A percentile compares a stretch with the other conserved stretches of the same genome.
Evolutionary conservation across 2,888 invertebrate species (phyloP).

Genomic region (Mongoloraphidia duomilia): DNA sequence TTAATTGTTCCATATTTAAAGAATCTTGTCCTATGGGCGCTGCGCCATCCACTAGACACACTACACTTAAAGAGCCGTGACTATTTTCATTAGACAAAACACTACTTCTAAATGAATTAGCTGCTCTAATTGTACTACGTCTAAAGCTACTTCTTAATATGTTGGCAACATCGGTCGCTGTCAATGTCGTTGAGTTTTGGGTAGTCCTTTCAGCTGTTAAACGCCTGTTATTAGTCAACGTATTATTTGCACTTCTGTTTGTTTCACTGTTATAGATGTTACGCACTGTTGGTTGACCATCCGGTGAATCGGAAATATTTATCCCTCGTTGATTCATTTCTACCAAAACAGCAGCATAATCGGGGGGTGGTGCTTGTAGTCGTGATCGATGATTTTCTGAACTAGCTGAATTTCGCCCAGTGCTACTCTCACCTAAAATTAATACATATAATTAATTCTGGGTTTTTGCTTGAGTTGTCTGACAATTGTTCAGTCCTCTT

Average conservation of each 20-base stretch:
- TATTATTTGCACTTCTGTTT: conserved; percentile 11
- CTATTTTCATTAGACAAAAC: conserved; percentile 30
- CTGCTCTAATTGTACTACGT: conserved; percentile 28
- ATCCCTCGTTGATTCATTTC: conserved; percentile 36
- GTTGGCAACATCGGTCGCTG: conserved; percentile 41
- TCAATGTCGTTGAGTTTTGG: conserved; percentile 27
- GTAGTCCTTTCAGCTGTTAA: conserved; percentile 7
- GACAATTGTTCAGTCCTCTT: no score
- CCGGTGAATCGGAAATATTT: conserved; percentile 4
- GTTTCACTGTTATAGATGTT: conserved; percentile 7
- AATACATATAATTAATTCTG: no score
- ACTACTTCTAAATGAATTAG: conserved; percentile 23
- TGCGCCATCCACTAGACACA: conserved; percentile 42
- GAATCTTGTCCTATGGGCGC: conserved; percentile 40
- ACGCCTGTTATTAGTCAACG: conserved; percentile 4
- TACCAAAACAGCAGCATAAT: conserved; percentile 45
- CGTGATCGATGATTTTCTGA: conserved; percentile 9
- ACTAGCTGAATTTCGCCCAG: no score
- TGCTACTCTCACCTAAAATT: no score
- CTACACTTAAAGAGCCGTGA: conserved; percentile 39
- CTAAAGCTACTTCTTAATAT: conserved; percentile 41
- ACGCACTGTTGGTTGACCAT: conserved; percentile 4
- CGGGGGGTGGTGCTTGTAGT: conserved; percentile 40
- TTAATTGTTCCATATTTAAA: conserved; percentile 24
- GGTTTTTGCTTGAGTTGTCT: no score